Conservation (phyloP, 1,140 invertebrate species). For the Philotrypesis tridentata region DNA sequence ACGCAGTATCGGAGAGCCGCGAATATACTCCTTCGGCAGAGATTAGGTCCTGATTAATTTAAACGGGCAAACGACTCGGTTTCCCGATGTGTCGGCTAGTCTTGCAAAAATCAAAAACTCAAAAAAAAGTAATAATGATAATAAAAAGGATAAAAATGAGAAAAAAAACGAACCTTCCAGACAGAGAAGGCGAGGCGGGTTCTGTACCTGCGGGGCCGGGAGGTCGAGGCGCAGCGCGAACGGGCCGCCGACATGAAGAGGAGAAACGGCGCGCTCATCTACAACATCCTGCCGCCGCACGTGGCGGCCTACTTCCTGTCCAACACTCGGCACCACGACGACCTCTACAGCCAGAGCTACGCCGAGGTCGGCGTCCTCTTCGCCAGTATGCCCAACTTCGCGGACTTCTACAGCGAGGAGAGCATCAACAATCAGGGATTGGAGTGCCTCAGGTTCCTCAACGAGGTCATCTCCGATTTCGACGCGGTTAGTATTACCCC, state of each 20-base stretch:
- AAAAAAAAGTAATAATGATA: neutral
- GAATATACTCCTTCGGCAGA: constrained; percentile 15
- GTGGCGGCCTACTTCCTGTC: constrained; percentile 94
- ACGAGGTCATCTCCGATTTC: constrained; percentile 98
- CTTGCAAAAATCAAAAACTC: neutral
- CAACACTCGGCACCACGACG: constrained; percentile 86
- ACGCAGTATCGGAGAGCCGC: no score
- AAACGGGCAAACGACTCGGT: neutral
- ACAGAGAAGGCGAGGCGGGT: constrained; percentile 86
- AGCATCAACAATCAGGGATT: constrained; percentile 96
- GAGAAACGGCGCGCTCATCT: constrained; percentile 91
- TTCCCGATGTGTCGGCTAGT: neutral
- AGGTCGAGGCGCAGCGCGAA: constrained; percentile 87
- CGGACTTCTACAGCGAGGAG: constrained; percentile 96
- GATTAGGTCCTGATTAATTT: constrained; percentile 60
- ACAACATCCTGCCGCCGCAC: constrained; percentile 90
- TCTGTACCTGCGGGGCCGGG: constrained; percentile 83
- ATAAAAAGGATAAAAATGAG: no score
- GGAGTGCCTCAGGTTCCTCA: constrained; percentile 95
- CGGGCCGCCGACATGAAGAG: constrained; percentile 88
- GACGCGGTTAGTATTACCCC: constrained; percentile 85
- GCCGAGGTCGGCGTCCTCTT: constrained; percentile 94
- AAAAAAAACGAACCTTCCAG: constrained; percentile 67
- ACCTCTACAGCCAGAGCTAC: constrained; percentile 95
- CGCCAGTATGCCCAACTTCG: constrained; percentile 95